Conservation (phyloP, 2,797 vertebrate genomes). For the Megalops cyprinoides region DNA sequence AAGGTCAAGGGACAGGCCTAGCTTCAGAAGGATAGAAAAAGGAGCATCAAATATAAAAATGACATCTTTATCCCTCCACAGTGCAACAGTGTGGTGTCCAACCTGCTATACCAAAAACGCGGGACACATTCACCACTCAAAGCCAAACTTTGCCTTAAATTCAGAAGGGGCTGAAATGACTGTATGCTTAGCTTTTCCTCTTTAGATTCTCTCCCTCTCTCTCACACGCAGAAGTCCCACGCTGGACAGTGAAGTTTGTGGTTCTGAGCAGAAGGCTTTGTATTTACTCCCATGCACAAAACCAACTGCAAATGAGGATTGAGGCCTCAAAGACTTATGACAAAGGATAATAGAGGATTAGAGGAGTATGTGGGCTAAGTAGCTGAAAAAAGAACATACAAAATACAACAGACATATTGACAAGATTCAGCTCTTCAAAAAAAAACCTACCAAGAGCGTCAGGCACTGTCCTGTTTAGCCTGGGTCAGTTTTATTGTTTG, state of each 20-base stretch:
- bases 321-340: conserved; percentile 13
- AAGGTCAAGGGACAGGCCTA: neutral
- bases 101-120: neutral
- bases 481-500: neutral
- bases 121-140: neutral
- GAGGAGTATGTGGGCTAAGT: conserved; percentile 33
- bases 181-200: neutral
- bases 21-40: neutral
- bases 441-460: neutral
- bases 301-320: neutral
- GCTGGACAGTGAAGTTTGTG: conserved; percentile 6
- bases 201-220: neutral
- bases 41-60: too few relatives aligned
- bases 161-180: neutral
- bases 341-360: conserved; percentile 35
- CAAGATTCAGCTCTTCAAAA: neutral
- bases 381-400: conserved; percentile 24
- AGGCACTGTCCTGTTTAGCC: neutral
- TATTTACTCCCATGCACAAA: neutral
- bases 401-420: neutral
- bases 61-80: too few relatives aligned
- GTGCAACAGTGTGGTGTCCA: neutral
- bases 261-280: conserved; percentile 14
- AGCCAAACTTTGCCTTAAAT: neutral
- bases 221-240: conserved; percentile 2